These are phyloP conservation scores for Hippocampus zosterae DNA, from an alignment of 2,113 vertebrate species.

Conservation along the genomic window DNA sequence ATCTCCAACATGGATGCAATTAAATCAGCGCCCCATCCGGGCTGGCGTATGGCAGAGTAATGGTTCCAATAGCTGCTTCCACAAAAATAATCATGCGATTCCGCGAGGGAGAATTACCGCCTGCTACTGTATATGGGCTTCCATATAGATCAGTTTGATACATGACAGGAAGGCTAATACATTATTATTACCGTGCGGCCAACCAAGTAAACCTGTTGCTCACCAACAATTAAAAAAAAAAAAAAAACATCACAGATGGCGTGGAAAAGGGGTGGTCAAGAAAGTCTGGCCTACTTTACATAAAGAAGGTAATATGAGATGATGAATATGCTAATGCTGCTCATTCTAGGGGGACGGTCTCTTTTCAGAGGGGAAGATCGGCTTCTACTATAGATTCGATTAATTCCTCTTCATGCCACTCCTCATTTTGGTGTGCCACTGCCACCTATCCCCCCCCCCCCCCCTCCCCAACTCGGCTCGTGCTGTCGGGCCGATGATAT, in stretches of 20 bases:
- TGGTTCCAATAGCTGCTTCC: slow-evolving; percentile 72
- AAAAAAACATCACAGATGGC: slow-evolving; percentile 30
- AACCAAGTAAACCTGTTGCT: slow-evolving; percentile 52
- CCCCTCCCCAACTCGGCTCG: slow-evolving; percentile 55
- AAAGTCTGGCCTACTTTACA: slow-evolving; percentile 61
- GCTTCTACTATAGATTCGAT: slow-evolving; percentile 70
- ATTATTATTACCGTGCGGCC: slow-evolving; percentile 51
- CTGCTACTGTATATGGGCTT: slow-evolving; percentile 8
- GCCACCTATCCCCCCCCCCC: slow-evolving; percentile 25
- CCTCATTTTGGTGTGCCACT: slow-evolving; percentile 66
- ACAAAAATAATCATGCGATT: slow-evolving; percentile 66
- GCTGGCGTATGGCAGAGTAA: slow-evolving; percentile 66
- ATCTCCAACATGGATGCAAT: slow-evolving; percentile 60
- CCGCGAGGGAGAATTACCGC: slow-evolving; percentile 53
- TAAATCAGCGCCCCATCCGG: slow-evolving; percentile 56
- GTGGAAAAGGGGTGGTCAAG: slow-evolving; percentile 57
- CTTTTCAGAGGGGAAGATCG: slow-evolving; percentile 66
- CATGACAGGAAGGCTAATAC: slow-evolving; percentile 55
- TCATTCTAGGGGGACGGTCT: slow-evolving; percentile 66
- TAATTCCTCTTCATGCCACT: slow-evolving; percentile 74
- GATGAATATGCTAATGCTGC: slow-evolving; percentile 72
- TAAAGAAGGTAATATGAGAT: slow-evolving; percentile 61
- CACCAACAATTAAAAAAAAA: slow-evolving; percentile 54
- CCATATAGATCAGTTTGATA: slow-evolving; percentile 27
- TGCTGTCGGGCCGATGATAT: slow-evolving; percentile 76